Conservation (phyloP, 1,140 invertebrate species). For the Penaeus japonicus region DNA sequence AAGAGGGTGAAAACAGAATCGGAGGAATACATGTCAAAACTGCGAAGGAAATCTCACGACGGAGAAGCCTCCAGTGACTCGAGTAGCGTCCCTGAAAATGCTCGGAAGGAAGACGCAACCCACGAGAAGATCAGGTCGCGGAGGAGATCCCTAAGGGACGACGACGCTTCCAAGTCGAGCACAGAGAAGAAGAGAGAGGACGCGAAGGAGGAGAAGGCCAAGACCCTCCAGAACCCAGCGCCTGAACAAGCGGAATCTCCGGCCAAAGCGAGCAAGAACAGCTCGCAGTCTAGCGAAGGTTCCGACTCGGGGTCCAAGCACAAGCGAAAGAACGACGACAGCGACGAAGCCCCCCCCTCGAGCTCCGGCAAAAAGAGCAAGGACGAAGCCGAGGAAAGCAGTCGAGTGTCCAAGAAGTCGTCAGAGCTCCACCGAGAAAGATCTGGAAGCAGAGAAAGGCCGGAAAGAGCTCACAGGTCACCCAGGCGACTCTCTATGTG, state of each 20-base stretch:
- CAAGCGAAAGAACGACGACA: constrained; percentile 22
- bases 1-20: constrained; percentile 13
- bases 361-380: background rate
- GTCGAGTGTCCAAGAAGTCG: background rate
- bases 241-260: no score
- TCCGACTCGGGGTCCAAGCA: background rate
- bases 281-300: no score
- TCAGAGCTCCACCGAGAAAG: background rate
- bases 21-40: constrained; percentile 47
- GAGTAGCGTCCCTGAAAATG: no score
- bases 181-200: constrained; percentile 29
- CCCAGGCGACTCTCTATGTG: constrained; percentile 48
- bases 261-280: no score
- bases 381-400: background rate
- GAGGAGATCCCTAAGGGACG: constrained; percentile 37
- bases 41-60: constrained; percentile 34
- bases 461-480: constrained; percentile 40
- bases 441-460: constrained; percentile 41
- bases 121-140: constrained; percentile 35
- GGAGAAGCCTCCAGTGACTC: background rate
- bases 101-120: background rate
- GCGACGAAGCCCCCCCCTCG: background rate
- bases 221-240: background rate
- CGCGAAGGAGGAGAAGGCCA: background rate
- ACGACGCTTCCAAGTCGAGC: background rate